phyloP scores from a whole-genome alignment of 2,797 vertebrate genomes.

The Premnoplex brunnescens region DNA sequence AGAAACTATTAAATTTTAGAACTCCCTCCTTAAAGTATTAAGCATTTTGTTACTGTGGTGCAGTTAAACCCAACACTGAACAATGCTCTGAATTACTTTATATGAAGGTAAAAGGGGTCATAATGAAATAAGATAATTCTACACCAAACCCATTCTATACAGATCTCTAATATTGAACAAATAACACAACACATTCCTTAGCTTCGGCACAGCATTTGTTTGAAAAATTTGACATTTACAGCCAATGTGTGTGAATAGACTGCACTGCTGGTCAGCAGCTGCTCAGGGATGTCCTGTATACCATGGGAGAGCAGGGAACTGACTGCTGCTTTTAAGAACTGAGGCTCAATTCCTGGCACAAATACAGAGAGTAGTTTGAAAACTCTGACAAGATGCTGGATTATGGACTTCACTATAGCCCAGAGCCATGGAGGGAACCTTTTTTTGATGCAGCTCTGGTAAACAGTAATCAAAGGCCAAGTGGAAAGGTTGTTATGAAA shows the following conservation, averaged over 20 bases:
- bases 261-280: background rate
- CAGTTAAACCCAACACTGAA: conserved; percentile 44
- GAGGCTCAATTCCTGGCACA: conserved; percentile 49
- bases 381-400: conserved; percentile 43
- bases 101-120: background rate
- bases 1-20: conserved; percentile 81
- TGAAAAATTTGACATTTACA: background rate
- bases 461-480: conserved; percentile 45
- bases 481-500: background rate
- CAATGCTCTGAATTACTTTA: background rate
- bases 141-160: background rate
- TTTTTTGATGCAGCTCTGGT: conserved; percentile 42
- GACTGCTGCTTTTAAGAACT: conserved; percentile 54
- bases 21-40: conserved; percentile 76
- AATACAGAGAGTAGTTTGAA: conserved; percentile 13
- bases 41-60: conserved; percentile 52
- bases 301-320: background rate
- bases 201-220: background rate
- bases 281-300: background rate
- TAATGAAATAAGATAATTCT: background rate
- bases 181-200: background rate
- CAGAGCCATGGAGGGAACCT: conserved; percentile 26
- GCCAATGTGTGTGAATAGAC: background rate
- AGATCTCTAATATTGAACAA: background rate
- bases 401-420: background rate